These are phyloP conservation scores for Sebastes oblongus DNA, from an alignment of 2,797 vertebrate genomes.

Conservation along the genomic window DNA sequence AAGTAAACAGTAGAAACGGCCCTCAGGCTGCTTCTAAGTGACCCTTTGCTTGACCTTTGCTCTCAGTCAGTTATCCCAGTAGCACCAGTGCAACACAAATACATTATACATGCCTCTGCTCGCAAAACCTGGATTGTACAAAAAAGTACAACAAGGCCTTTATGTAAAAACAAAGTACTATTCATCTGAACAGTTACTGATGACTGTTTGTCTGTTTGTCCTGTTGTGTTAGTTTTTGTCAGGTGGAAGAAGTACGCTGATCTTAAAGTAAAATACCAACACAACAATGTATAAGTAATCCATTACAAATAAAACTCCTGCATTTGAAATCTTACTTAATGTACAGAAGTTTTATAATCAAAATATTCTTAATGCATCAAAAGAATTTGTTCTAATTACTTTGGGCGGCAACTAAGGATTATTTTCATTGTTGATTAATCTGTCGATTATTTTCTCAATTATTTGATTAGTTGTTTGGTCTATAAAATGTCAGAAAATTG, in stretches of 20 bases:
- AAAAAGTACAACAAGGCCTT: neutral
- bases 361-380: no score
- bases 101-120: neutral
- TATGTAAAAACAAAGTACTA: neutral
- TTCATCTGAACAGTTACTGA: neutral
- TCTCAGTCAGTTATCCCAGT: conserved; percentile 12
- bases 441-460: no score
- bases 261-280: neutral
- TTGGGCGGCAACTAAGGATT: accelerated
- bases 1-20: neutral
- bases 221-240: neutral
- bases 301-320: neutral
- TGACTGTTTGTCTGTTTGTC: neutral
- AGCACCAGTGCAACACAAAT: neutral
- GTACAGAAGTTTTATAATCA: neutral
- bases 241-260: neutral
- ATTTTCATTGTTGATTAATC: no score
- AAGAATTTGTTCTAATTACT: neutral
- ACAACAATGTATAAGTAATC: neutral
- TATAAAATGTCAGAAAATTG: no score
- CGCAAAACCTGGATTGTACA: neutral
- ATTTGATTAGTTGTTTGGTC: no score
- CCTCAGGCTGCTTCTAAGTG: neutral
- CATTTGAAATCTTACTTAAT: neutral
- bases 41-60: conserved; percentile 6